Evolutionary conservation across 2,888 invertebrate genomes (phyloP).

Genomic region (Nesidiocoris tenuis): DNA sequence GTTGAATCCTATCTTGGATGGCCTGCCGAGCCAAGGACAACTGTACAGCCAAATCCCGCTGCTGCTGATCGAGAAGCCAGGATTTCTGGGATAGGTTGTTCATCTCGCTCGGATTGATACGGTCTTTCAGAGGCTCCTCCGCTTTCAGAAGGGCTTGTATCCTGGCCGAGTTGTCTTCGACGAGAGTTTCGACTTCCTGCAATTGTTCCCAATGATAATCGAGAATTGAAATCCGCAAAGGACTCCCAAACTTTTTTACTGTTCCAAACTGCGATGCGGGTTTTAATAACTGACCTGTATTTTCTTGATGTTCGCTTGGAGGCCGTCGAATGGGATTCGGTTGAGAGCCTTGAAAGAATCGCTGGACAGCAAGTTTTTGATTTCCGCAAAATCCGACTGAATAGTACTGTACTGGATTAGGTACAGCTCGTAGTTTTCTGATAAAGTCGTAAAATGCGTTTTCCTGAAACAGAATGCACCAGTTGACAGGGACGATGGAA

Average conservation of each 20-base stretch:
- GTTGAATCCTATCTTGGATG: conserved; percentile 71
- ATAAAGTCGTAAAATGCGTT: conserved; percentile 40
- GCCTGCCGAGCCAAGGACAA: conserved; percentile 69
- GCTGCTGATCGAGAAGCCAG: conserved; percentile 76
- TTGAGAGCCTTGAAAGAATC: conserved; percentile 12
- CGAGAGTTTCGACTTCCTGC: conserved; percentile 47
- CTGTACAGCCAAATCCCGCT: conserved; percentile 77
- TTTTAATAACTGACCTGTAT: conserved; percentile 15
- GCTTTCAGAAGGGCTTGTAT: conserved; percentile 71
- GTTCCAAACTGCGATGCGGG: neutral
- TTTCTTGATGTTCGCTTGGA: conserved; percentile 21
- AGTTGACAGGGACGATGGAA: no score
- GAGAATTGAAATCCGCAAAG: no score
- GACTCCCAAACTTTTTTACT: neutral
- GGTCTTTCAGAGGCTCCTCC: conserved; percentile 81
- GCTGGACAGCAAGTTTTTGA: conserved; percentile 57
- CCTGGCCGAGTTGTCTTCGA: conserved; percentile 46
- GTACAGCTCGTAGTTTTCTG: conserved; percentile 56
- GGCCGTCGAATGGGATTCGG: conserved; percentile 21
- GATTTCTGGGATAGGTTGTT: conserved; percentile 75
- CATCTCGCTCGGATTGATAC: conserved; percentile 79
- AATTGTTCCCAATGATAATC: conserved; percentile 2
- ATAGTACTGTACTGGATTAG: conserved; percentile 64
- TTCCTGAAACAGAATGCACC: conserved; percentile 39
- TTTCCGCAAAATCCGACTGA: conserved; percentile 64